Conservation (phyloP, 2,888 invertebrate genomes). For the Pseudococcus viburni region DNA sequence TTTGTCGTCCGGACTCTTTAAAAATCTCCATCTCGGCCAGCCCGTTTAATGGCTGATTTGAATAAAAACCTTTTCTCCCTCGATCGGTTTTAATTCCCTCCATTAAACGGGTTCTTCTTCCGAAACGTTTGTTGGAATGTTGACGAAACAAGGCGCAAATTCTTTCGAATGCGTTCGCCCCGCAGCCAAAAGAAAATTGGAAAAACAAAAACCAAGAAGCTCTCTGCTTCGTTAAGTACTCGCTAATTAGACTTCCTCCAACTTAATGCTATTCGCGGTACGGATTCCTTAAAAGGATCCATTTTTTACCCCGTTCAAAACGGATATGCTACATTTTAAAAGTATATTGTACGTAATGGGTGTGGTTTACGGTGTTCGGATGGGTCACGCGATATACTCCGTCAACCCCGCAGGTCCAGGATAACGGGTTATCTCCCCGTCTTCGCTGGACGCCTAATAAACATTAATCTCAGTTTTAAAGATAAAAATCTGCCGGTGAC, state of each 20-base stretch:
- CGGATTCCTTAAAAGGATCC: constrained; percentile 58
- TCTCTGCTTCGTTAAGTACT: background rate
- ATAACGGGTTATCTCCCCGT: background rate
- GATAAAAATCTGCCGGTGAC: constrained; percentile 54
- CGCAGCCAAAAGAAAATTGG: background rate
- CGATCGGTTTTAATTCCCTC: constrained; percentile 30
- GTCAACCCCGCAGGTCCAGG: background rate
- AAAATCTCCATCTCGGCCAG: background rate
- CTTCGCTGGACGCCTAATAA: background rate
- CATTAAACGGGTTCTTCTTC: background rate
- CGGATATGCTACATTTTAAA: constrained; percentile 57
- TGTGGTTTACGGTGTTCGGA: constrained; percentile 59
- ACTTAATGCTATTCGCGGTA: constrained; percentile 25
- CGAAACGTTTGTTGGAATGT: background rate
- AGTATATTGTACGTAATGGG: constrained; percentile 50
- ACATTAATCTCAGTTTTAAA: constrained; percentile 51
- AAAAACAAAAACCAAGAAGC: constrained; percentile 26
- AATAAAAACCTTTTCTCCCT: background rate
- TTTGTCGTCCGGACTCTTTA: background rate
- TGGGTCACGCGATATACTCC: constrained; percentile 53
- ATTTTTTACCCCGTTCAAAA: constrained; percentile 60
- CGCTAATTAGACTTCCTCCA: constrained; percentile 47
- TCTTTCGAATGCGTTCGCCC: background rate
- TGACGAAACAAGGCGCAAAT: background rate
- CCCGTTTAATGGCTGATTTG: constrained; percentile 2